Evolutionary conservation across 2,113 vertebrate genomes (phyloP).

Genomic region (Pristiophorus japonicus): DNA sequence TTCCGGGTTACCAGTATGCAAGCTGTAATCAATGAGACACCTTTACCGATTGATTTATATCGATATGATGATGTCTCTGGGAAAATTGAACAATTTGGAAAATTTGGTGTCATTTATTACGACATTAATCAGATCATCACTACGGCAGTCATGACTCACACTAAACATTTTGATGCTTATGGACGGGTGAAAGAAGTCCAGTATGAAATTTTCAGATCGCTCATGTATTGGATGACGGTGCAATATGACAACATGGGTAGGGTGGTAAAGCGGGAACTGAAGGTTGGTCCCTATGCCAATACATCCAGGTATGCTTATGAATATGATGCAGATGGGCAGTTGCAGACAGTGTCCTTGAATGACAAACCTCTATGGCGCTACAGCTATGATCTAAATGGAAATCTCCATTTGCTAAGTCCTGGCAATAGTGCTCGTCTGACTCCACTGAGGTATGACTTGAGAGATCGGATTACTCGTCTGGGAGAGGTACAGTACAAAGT

Average conservation of each 20-base stretch:
- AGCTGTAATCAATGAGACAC: slow-evolving; percentile 93
- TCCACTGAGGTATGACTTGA: slow-evolving; percentile 82
- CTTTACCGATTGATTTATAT: slow-evolving; percentile 89
- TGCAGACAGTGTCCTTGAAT: slow-evolving; percentile 91
- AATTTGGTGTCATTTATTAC: slow-evolving; percentile 96
- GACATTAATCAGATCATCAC: slow-evolving; percentile 98
- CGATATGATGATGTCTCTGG: slow-evolving; percentile 94
- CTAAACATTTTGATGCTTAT: slow-evolving; percentile 94
- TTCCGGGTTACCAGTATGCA: slow-evolving; percentile 99
- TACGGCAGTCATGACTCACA: slow-evolving; percentile 96
- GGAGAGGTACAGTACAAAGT: slow-evolving; percentile 87
- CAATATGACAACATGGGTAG: slow-evolving; percentile 97
- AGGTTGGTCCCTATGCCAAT: slow-evolving; percentile 96
- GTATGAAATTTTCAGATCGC: slow-evolving; percentile 93
- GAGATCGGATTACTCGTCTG: slow-evolving; percentile 85
- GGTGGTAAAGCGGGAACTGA: slow-evolving; percentile 91
- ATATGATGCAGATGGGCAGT: slow-evolving; percentile 86
- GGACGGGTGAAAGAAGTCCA: slow-evolving; percentile 95
- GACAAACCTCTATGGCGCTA: slow-evolving; percentile 95
- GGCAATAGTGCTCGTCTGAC: slow-evolving; percentile 91
- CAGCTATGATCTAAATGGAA: slow-evolving; percentile 94
- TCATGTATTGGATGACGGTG: slow-evolving; percentile 99
- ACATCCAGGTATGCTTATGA: slow-evolving; percentile 92
- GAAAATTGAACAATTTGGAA: slow-evolving; percentile 94
- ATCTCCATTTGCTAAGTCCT: slow-evolving; percentile 87